Base-by-base conservation (phyloP, 2,888 invertebrate species). In the Scaptomyza cyrtandrae region DNA sequence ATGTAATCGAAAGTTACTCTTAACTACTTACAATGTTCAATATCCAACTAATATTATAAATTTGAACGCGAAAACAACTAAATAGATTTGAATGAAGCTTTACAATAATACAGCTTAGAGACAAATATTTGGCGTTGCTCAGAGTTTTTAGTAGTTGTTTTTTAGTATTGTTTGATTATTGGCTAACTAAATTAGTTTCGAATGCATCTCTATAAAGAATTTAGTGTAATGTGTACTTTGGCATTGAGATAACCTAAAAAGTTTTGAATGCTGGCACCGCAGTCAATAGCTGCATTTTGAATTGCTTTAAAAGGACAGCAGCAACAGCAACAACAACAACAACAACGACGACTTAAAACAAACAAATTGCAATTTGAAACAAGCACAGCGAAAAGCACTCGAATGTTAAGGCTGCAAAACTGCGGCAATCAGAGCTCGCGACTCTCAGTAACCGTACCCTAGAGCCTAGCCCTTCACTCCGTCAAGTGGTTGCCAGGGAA, bases 311-410 rank as follows among this genome's bases (percentile, higher is more conserved):
- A 33, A 11, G 14, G 24, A 16, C 39, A 3, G 41, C 27, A 33
- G 5, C 1, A 52, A 58, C n/a, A 19, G 41, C 27, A 33, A 6
- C 1, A 52, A 58, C n/a, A 19, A 16, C 39, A 3, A 33, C 27
- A 33, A 6, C 1, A 52, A 58, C n/a, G 2, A 19, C 19, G 19
- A 19, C 19, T 19, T 19, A 19, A 65, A 62, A 16, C 41, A 41
- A 54, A 37, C 39, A 63, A 75, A 71, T 49, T 61, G 67, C 72
- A 66, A 61, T 79, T 74, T 53, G 66, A 62, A 74, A 57, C 59
- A 62, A 56, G 56, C 60, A 44, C 9, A 41, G n/a, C 39, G 49
- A 55, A 31, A 46, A 43, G 60, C 57, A 67, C 65, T 67, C 65
- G 70, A 75, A 59, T 81, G 79, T 63, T 71, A 67, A 41, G 31